phyloP scores from a whole-genome alignment of 2,888 invertebrate species.

The Eugnorisma glareosa region DNA sequence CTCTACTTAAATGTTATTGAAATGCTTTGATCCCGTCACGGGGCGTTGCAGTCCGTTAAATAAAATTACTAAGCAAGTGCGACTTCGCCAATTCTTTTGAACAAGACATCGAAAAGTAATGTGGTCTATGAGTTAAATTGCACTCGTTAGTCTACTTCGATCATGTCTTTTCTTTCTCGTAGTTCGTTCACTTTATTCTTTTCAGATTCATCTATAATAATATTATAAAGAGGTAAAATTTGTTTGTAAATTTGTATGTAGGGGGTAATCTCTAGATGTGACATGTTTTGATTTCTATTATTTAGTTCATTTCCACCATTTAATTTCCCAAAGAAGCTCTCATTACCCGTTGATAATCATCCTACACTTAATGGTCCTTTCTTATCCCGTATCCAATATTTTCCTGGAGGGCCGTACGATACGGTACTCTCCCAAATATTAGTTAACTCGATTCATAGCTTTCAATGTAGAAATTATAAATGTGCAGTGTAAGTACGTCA shows the following conservation, averaged over 20 bases:
- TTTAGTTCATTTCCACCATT: background rate
- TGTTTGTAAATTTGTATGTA: no score
- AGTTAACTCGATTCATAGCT: background rate
- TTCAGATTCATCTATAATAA: background rate
- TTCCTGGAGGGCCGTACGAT: background rate
- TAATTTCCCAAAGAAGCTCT: background rate
- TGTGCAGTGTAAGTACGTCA: constrained; percentile 16
- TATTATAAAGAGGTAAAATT: no score
- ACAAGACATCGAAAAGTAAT: constrained; percentile 47
- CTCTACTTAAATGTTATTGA: constrained; percentile 79
- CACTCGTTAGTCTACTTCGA: constrained; percentile 15
- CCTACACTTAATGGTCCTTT: background rate
- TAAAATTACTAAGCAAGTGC: constrained; percentile 64
- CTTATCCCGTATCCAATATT: background rate
- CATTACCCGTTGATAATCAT: background rate
- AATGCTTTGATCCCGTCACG: constrained; percentile 74
- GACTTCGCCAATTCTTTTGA: constrained; percentile 58
- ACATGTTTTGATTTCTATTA: background rate
- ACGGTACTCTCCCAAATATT: background rate
- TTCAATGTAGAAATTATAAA: constrained; percentile 24
- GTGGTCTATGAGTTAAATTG: constrained; percentile 39
- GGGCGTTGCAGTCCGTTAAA: constrained; percentile 70
- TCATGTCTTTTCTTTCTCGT: constrained; percentile 4
- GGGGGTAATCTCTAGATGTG: no score
- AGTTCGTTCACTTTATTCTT: constrained; percentile 8